Evolutionary conservation across 2,888 invertebrate species (phyloP).

Genomic region (Uropetala carovei): DNA sequence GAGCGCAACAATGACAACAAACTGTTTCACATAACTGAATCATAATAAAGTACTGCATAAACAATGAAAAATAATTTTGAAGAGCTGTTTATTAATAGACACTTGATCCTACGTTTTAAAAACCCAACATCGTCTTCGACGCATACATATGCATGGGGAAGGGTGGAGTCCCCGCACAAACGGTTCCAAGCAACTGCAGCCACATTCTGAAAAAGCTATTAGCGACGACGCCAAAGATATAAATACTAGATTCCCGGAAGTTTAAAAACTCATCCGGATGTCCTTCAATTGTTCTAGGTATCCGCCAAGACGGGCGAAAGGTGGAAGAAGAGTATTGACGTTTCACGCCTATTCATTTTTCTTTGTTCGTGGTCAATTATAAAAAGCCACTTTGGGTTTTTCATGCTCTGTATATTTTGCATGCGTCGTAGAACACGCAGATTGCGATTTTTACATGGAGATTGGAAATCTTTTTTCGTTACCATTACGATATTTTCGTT

Average conservation of each 20-base stretch:
- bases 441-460: no score
- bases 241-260: constrained; percentile 35
- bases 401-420: no score
- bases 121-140: not conserved
- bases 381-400: not conserved
- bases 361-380: not conserved
- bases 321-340: not conserved
- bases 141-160: not conserved
- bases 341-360: not conserved
- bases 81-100: not conserved
- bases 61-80: not conserved
- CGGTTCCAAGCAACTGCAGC: not conserved
- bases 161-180: not conserved
- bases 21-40: not conserved
- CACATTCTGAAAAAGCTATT: constrained; percentile 4
- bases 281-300: constrained; percentile 21
- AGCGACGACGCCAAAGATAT: constrained; percentile 13
- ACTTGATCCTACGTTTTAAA: not conserved
- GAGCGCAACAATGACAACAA: not conserved
- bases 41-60: not conserved
- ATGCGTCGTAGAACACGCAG: no score
- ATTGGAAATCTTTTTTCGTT: no score
- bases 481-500: no score
- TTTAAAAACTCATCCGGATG: constrained; percentile 22
- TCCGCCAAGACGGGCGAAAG: not conserved